Evolutionary conservation across 2,888 invertebrate species (phyloP).

Genomic region (Troides helena): DNA sequence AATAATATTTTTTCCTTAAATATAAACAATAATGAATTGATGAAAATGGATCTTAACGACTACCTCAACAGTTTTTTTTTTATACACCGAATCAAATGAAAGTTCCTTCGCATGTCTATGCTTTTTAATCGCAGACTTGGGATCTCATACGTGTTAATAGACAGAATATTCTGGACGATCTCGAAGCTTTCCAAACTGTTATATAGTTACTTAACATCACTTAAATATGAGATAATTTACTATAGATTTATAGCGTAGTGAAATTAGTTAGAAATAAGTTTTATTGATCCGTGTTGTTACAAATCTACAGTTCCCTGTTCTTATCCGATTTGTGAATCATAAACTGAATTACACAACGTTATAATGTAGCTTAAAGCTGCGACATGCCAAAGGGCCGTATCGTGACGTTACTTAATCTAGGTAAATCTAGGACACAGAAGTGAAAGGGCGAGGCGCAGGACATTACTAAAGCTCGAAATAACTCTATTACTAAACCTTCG

Average conservation of each 20-base stretch:
- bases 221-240: background rate
- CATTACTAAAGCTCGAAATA: background rate
- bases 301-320: conserved; percentile 4
- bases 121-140: no score
- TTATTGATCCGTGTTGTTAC: background rate
- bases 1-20: no score
- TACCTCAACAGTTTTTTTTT: no score
- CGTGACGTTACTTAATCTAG: conserved; percentile 27
- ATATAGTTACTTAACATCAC: no score
- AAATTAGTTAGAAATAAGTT: background rate
- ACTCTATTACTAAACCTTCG: background rate
- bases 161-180: no score
- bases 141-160: no score
- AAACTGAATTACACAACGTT: conserved; percentile 17
- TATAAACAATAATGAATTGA: no score
- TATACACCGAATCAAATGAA: no score
- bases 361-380: conserved; percentile 13
- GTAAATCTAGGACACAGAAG: conserved; percentile 27
- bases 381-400: conserved; percentile 25
- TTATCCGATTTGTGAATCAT: conserved; percentile 15
- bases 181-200: no score
- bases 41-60: no score
- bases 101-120: no score
- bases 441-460: conserved; percentile 25
- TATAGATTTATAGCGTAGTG: background rate